These are phyloP conservation scores for Scrobipalpa atriplicella DNA, from an alignment of 2,888 invertebrate genomes.

Conservation along the genomic window DNA sequence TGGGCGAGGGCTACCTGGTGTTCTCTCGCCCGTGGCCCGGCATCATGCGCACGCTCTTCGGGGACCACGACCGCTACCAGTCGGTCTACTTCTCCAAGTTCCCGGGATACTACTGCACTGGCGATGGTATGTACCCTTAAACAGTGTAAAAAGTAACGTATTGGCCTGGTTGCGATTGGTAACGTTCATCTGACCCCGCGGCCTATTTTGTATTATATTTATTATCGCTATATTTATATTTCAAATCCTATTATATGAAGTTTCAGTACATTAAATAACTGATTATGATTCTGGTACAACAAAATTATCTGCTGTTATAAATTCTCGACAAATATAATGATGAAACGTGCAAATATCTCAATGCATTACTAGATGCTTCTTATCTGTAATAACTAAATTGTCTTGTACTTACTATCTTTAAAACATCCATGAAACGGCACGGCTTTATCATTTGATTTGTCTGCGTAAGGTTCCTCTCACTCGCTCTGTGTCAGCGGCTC, in stretches of 20 bases:
- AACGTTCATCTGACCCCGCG: no score
- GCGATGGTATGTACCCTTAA: constrained; percentile 88
- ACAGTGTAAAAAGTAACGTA: not conserved
- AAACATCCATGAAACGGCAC: not conserved
- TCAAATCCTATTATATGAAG: no score
- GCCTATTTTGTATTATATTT: no score
- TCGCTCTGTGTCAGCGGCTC: not conserved
- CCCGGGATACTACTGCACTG: constrained; percentile 98
- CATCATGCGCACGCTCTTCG: constrained; percentile 97
- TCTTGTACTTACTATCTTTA: not conserved
- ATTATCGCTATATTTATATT: no score
- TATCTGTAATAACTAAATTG: not conserved
- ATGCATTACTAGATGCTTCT: no score
- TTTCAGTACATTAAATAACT: no score
- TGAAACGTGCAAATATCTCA: no score
- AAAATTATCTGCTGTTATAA: no score
- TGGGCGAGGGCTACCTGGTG: constrained; percentile 97
- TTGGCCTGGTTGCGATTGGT: no score
- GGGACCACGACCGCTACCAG: constrained; percentile 95
- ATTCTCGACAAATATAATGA: no score
- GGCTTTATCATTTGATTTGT: not conserved
- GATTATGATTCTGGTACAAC: no score
- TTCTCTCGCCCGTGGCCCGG: constrained; percentile 99
- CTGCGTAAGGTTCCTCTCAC: constrained; percentile 2
- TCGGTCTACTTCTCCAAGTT: constrained; percentile 97